phyloP scores from a whole-genome alignment of 2,888 invertebrate species.

The Sisyra terminalis region DNA sequence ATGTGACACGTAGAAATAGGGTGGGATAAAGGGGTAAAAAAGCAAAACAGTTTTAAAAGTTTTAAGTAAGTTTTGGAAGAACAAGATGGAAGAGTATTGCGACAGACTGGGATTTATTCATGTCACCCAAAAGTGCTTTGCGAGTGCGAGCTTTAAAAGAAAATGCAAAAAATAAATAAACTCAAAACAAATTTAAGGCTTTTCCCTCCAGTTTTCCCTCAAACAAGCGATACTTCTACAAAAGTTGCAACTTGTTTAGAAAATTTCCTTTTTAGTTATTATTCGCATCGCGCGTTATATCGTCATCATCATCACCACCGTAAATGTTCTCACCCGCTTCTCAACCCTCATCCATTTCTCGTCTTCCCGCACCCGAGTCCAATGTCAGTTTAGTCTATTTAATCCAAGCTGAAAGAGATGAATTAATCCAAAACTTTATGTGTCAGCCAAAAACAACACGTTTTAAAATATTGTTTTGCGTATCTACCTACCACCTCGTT shows the following conservation, averaged over 20 bases:
- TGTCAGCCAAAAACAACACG: constrained; percentile 22
- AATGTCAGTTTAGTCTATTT: constrained; percentile 9
- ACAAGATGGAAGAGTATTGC: constrained; percentile 7
- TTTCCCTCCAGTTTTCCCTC: too few relatives aligned
- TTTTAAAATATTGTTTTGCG: too few relatives aligned
- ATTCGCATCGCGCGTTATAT: too few relatives aligned
- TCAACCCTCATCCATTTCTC: too few relatives aligned
- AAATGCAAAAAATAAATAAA: not conserved
- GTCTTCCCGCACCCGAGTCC: too few relatives aligned
- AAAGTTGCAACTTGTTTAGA: too few relatives aligned
- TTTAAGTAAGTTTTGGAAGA: constrained; percentile 6
- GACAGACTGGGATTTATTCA: constrained; percentile 7
- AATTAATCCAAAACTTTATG: constrained; percentile 28
- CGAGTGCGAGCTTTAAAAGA: not conserved
- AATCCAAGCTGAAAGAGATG: constrained; percentile 28
- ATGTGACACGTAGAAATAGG: not conserved
- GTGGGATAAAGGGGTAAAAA: constrained; percentile 4
- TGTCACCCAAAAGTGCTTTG: constrained; percentile 1
- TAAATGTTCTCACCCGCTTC: too few relatives aligned
- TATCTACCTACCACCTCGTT: too few relatives aligned
- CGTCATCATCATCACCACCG: too few relatives aligned
- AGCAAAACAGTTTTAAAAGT: constrained; percentile 7
- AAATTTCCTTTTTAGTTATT: too few relatives aligned
- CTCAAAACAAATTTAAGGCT: too few relatives aligned
- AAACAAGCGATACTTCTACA: too few relatives aligned